Evolutionary conservation across 2,113 vertebrate species (phyloP), one percentile per base, ranked within the genome.

Genomic region (Bambusicola thoracicus): DNA sequence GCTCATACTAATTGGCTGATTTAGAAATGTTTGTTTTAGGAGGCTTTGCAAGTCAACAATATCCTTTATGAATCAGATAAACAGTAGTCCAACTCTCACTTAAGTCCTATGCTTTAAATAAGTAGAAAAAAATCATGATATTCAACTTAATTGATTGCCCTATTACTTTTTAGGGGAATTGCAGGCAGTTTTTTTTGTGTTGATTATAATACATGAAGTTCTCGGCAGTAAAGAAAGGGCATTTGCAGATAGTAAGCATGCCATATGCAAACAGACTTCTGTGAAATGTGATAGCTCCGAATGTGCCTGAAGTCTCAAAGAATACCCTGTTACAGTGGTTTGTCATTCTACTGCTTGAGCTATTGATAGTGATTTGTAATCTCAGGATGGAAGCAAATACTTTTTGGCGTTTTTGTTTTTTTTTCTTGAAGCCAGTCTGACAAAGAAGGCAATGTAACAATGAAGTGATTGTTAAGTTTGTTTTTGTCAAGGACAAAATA

Each of bases 391-490:
- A 78, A 96, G 88, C 21, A 49, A 91, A 73, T 40, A 34, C 14
- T 32, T 90, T 68, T 81, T 66, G 6, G 5, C n/a, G n/a, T n/a
- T 41, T 43, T 43, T 20, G 12, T 41, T 19, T 61, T 72, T 36
- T 55, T 32, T 55, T 67, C 62, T 91, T 93, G n/a, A 95, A 96
- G 90, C 72, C 82, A 89, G 85, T 51, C 58, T 65, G 91, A 84
- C 67, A 96, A 91, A 92, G 83, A 93, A 94, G 94, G 75, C 81
- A 95, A 97, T 91, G 96, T 96, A 97, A 97, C 88, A 94, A 97
- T 76, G 80, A 81, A 75, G 68, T 80, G 90, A 97, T 97, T 97
- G 97, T 95, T 97, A 93, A 97, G 97, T 95, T 96, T 97, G 89
- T 93, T 93, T 97, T 96, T 63, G 25, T 19, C 87, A 96, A 97